Percentiles rank a stretch among this genome's conserved stretches.
phyloP scores from a whole-genome alignment of 2,888 invertebrate genomes.

The Chalcis sispes region DNA sequence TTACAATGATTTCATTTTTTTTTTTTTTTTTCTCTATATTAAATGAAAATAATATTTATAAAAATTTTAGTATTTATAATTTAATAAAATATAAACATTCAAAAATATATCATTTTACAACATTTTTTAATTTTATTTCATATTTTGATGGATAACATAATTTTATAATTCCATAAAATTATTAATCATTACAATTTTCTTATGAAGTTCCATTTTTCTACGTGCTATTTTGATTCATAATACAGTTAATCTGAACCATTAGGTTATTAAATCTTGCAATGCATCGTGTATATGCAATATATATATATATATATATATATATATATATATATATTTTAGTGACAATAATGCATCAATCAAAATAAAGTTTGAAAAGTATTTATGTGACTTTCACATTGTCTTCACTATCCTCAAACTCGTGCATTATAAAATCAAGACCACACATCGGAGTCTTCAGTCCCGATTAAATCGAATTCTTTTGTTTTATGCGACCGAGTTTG shows the following conservation, averaged over 20 bases:
- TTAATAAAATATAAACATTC: neutral
- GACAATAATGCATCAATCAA: constrained; percentile 2
- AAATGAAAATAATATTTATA: too few species aligned
- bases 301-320: too few species aligned
- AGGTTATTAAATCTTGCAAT: constrained; percentile 17
- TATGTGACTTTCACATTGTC: neutral
- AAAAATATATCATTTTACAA: too few species aligned
- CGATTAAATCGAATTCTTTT: too few species aligned
- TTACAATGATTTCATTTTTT: too few species aligned
- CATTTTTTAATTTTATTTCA: too few species aligned
- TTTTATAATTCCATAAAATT: too few species aligned
- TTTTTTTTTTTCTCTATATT: too few species aligned
- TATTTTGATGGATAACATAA: too few species aligned
- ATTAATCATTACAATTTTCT: too few species aligned
- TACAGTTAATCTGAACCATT: constrained; percentile 20
- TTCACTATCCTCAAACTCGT: constrained; percentile 10
- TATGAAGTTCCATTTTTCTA: neutral
- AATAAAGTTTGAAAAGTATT: constrained; percentile 17
- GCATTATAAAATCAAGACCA: constrained; percentile 29
- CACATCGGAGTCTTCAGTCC: constrained; percentile 15
- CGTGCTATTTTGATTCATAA: too few species aligned
- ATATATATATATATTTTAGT: too few species aligned
- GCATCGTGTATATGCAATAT: constrained; percentile 8
- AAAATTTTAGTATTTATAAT: neutral
- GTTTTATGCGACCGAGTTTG: constrained; percentile 37